Evolutionary conservation across 2,797 vertebrate species (phyloP).

Genomic region (Choloepus didactylus): DNA sequence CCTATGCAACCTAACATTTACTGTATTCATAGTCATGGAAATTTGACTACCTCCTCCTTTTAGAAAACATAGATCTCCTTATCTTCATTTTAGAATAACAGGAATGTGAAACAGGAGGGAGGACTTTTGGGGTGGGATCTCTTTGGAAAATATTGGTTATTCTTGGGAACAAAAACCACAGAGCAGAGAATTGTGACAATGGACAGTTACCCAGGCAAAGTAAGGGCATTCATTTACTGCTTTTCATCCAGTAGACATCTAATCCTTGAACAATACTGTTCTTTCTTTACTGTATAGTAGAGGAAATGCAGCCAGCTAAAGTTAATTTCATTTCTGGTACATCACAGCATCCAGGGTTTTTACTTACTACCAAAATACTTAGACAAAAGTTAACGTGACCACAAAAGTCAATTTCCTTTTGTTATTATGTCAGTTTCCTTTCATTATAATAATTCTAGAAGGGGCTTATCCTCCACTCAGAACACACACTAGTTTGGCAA

Average conservation of each 20-base stretch:
- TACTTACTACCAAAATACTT: not conserved
- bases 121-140: not conserved
- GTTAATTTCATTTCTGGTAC: not conserved
- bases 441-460: not conserved
- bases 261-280: not conserved
- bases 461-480: not conserved
- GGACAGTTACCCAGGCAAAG: not conserved
- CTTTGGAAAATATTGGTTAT: not conserved
- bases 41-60: not conserved
- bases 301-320: not conserved
- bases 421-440: not conserved
- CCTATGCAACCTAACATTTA: not conserved
- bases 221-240: not conserved
- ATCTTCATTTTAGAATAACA: not conserved
- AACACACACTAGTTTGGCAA: not conserved
- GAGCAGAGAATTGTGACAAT: not conserved
- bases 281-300: not conserved
- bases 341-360: not conserved
- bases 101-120: not conserved
- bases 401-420: not conserved
- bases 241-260: not conserved
- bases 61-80: not conserved
- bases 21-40: not conserved
- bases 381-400: not conserved
- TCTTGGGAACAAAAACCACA: not conserved